Evolutionary conservation across 2,888 invertebrate genomes (phyloP).

Genomic region (Uloborus plumipes): DNA sequence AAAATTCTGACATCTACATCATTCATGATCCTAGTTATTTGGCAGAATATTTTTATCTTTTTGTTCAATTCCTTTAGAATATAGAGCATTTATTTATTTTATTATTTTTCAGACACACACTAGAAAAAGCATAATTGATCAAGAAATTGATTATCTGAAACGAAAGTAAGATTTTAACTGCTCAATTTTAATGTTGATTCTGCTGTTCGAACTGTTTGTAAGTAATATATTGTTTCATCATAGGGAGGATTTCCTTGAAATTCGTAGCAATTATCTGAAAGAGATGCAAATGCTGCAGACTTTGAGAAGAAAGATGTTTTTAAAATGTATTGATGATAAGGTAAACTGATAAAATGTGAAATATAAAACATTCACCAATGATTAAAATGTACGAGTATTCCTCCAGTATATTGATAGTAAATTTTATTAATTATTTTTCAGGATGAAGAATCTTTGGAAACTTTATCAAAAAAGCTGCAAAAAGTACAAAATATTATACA

Average conservation of each 20-base stretch:
- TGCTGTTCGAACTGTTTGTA: not conserved
- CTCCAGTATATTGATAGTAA: not conserved
- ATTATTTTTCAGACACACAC: constrained; percentile 32
- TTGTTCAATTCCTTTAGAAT: not conserved
- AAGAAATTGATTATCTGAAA: constrained; percentile 43
- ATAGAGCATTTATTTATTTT: not conserved
- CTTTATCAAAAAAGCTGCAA: constrained; percentile 27
- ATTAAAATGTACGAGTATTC: not conserved
- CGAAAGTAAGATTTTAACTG: constrained; percentile 16
- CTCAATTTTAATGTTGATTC: not conserved
- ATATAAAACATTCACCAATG: not conserved
- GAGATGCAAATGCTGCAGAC: constrained; percentile 45
- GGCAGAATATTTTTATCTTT: not conserved
- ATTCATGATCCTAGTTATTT: not conserved
- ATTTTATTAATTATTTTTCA: not conserved
- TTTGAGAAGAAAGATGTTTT: constrained; percentile 29
- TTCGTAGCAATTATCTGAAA: constrained; percentile 40
- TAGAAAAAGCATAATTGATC: constrained; percentile 45
- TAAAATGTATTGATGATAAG: constrained; percentile 25
- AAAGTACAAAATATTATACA: constrained; percentile 46
- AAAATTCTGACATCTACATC: not conserved
- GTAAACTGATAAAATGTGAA: not conserved
- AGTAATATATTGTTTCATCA: constrained; percentile 1
- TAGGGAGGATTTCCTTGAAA: constrained; percentile 36
- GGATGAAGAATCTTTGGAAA: constrained; percentile 31